Percentiles rank a stretch among this genome's conserved stretches.
Evolutionary conservation across 2,113 vertebrate species (phyloP).

Genomic region (Prolemur simus): DNA sequence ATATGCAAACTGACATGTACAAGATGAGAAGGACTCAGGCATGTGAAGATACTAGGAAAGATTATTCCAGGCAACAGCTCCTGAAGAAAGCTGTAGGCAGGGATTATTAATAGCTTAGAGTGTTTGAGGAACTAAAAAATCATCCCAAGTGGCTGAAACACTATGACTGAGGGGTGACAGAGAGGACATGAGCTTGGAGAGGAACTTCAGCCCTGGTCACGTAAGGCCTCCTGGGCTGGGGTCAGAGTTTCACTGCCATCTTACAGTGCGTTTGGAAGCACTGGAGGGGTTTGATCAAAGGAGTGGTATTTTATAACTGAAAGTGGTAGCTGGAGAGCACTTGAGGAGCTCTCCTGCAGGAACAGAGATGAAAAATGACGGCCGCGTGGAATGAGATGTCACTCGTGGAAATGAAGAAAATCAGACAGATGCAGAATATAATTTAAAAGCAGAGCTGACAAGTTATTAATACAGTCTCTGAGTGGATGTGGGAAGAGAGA

Average conservation of each 20-base stretch:
- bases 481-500: not conserved
- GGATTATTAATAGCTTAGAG: not conserved
- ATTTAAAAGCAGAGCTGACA: not conserved
- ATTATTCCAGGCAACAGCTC: not conserved
- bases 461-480: not conserved
- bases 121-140: not conserved
- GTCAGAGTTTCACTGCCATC: rapidly evolving
- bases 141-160: rapidly evolving
- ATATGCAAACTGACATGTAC: not conserved
- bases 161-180: rapidly evolving
- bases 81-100: not conserved
- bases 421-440: too few species aligned
- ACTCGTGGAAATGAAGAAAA: not conserved
- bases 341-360: not conserved
- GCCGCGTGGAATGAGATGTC: too few species aligned
- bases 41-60: rapidly evolving
- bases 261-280: not conserved
- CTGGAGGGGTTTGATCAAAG: too few species aligned
- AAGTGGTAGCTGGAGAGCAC: not conserved
- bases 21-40: too few species aligned
- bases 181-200: rapidly evolving
- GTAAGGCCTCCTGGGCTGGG: not conserved
- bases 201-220: rapidly evolving
- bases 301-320: too few species aligned
- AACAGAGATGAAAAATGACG: too few species aligned